These are phyloP conservation scores for Anthonomus grandis DNA, from an alignment of 1,140 invertebrate genomes.

Conservation along the genomic window DNA sequence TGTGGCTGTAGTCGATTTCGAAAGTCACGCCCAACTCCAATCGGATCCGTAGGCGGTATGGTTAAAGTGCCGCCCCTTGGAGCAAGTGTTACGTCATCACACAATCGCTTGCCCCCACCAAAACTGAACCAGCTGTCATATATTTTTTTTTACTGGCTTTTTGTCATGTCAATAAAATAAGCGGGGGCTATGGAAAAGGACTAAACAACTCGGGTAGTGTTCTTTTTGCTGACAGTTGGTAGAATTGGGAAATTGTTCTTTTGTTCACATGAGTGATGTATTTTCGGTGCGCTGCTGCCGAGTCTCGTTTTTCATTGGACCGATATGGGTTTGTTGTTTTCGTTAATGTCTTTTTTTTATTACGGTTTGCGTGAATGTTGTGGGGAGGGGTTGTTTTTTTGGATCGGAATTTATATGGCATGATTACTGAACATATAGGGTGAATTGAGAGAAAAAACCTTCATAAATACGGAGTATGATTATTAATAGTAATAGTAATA, in stretches of 20 bases:
- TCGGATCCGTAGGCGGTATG: neutral
- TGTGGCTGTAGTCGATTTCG: no score
- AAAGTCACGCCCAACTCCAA: slow-evolving; percentile 10
- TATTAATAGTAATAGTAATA: no score
- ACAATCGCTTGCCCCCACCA: slow-evolving; percentile 20
- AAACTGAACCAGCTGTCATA: slow-evolving; percentile 35
- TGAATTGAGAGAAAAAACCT: no score
- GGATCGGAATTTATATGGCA: no score
- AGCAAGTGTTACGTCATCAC: slow-evolving; percentile 22
- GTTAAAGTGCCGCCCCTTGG: slow-evolving; percentile 12
- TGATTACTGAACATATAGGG: no score
- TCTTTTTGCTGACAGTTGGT: slow-evolving; percentile 24
- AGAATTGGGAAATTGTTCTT: slow-evolving; percentile 19
- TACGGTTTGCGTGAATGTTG: no score
- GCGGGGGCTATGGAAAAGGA: slow-evolving; percentile 21
- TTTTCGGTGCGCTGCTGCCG: no score
- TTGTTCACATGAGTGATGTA: slow-evolving; percentile 19
- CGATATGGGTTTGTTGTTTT: no score
- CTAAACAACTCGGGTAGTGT: slow-evolving; percentile 15
- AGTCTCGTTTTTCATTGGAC: no score
- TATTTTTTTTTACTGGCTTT: slow-evolving; percentile 36
- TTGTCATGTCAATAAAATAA: slow-evolving; percentile 36
- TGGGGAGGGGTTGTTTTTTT: no score
- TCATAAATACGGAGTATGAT: no score
- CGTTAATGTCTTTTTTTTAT: no score